These are phyloP conservation scores for Invenusta paracnida DNA, from an alignment of 2,888 invertebrate species.

Conservation along the genomic window DNA sequence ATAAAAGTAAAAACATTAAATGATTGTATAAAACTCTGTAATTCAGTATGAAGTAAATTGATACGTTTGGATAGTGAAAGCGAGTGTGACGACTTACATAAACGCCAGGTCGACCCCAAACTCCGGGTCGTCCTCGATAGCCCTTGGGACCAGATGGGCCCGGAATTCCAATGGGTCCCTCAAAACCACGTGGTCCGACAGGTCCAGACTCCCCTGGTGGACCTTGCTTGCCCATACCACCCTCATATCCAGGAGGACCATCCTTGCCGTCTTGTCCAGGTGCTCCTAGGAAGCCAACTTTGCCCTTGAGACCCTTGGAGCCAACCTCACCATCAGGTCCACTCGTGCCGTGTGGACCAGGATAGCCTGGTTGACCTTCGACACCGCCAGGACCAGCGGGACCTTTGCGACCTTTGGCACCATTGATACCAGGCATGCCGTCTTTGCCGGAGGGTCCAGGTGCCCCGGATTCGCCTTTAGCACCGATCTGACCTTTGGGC, in stretches of 20 bases:
- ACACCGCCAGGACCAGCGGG: neutral
- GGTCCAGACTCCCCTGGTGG: neutral
- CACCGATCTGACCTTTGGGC: neutral
- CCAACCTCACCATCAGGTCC: neutral
- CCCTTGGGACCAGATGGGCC: neutral
- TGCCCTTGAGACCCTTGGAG: neutral
- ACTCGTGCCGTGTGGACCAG: neutral
- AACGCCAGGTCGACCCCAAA: neutral
- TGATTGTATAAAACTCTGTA: no score
- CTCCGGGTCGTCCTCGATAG: neutral
- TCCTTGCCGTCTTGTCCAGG: neutral
- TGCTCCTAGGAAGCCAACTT: neutral
- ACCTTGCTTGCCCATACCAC: neutral
- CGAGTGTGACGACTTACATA: neutral
- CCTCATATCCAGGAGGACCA: neutral
- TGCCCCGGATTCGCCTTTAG: neutral
- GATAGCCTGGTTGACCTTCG: neutral
- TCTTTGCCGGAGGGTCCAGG: neutral
- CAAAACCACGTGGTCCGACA: neutral
- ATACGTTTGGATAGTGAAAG: neutral
- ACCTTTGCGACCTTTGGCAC: neutral
- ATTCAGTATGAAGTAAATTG: no score
- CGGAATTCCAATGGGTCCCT: neutral
- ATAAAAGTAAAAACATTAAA: no score
- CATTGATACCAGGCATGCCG: neutral